phyloP scores from a whole-genome alignment of 2,888 invertebrate genomes.

The Tachina lurida region DNA sequence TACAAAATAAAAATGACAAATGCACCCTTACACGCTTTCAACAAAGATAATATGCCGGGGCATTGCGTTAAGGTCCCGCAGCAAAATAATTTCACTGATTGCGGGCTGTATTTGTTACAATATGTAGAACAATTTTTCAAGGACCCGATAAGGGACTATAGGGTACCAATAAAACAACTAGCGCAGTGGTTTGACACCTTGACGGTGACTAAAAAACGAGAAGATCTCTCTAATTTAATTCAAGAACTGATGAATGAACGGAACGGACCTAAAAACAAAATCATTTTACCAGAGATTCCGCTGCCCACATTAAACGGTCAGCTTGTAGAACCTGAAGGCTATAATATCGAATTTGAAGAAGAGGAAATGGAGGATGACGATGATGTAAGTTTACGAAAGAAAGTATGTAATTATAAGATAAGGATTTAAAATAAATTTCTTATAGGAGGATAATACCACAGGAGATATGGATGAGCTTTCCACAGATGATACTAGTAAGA shows the following conservation, averaged over 20 bases:
- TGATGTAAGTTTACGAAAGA: constrained; percentile 76
- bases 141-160: constrained; percentile 92
- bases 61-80: constrained; percentile 96
- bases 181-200: constrained; percentile 94
- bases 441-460: constrained; percentile 77
- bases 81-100: constrained; percentile 98
- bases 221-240: constrained; percentile 92
- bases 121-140: constrained; percentile 98
- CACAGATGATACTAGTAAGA: constrained; percentile 76
- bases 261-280: constrained; percentile 84
- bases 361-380: constrained; percentile 84
- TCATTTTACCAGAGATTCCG: constrained; percentile 87
- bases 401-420: not conserved
- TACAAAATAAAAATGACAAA: constrained; percentile 87
- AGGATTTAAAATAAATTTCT: not conserved
- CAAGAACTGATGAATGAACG: constrained; percentile 89
- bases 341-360: constrained; percentile 84
- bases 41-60: constrained; percentile 93
- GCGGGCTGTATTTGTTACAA: constrained; percentile 96
- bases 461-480: constrained; percentile 75
- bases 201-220: constrained; percentile 91
- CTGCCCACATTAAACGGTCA: constrained; percentile 91
- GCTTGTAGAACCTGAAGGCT: constrained; percentile 85
- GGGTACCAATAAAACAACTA: constrained; percentile 91
- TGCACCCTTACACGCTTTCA: constrained; percentile 84